Evolutionary conservation across 2,888 invertebrate species (phyloP).

Genomic region (Drosophila tripunctata): DNA sequence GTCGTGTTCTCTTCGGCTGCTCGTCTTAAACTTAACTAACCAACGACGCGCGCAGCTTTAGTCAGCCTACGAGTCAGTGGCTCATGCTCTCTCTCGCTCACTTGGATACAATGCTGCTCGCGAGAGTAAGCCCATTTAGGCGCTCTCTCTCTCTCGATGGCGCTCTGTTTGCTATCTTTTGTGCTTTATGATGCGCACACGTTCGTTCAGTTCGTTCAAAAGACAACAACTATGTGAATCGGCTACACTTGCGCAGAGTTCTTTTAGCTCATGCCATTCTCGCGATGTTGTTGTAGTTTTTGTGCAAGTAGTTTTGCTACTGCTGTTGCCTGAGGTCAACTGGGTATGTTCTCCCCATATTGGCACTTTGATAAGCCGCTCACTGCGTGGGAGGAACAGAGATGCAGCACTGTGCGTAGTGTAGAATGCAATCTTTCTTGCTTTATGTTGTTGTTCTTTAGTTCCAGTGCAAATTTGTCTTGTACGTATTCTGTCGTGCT

Average conservation of each 20-base stretch:
- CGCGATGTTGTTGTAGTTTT: conserved; percentile 18
- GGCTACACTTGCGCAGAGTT: conserved; percentile 70
- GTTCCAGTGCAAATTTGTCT: conserved; percentile 8
- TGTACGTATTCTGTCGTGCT: background rate
- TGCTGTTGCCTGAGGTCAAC: conserved; percentile 24
- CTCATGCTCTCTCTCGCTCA: conserved; percentile 14
- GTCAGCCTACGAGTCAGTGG: conserved; percentile 7
- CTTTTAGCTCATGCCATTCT: too few relatives aligned
- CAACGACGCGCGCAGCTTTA: conserved; percentile 38
- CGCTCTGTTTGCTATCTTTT: too few relatives aligned
- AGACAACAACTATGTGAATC: conserved; percentile 22
- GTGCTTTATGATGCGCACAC: conserved; percentile 31
- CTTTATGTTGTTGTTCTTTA: background rate
- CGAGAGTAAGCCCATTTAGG: background rate
- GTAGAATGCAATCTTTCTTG: conserved; percentile 6
- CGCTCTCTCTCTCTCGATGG: conserved; percentile 16
- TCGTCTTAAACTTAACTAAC: conserved; percentile 68
- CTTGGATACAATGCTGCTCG: too few relatives aligned
- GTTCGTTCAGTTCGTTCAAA: conserved; percentile 46
- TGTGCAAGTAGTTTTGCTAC: conserved; percentile 21
- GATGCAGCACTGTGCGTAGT: background rate
- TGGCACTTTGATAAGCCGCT: conserved; percentile 36
- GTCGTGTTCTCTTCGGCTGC: conserved; percentile 63
- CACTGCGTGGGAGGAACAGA: conserved; percentile 8
- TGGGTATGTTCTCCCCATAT: conserved; percentile 20